phyloP scores from a whole-genome alignment of 2,888 invertebrate genomes.

The Ptychoptera albimana region DNA sequence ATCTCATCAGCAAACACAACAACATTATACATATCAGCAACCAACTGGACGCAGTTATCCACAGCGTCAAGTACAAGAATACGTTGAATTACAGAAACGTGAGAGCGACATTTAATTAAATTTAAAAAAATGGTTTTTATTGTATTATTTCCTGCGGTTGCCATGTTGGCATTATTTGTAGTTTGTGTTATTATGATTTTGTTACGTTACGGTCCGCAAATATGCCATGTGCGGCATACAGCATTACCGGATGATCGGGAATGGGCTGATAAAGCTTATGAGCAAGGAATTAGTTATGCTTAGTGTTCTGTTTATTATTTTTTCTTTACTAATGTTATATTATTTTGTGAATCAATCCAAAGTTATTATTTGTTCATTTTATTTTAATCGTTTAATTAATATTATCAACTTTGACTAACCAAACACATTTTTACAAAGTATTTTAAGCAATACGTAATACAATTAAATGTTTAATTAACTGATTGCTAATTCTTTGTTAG shows the following conservation, averaged over 20 bases:
- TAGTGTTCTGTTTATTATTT: slow-evolving; percentile 11
- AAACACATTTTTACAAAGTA: too few relatives aligned
- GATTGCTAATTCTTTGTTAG: too few relatives aligned
- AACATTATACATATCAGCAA: slow-evolving; percentile 9
- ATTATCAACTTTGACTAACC: too few relatives aligned
- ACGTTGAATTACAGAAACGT: slow-evolving; percentile 52
- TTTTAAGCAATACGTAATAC: too few relatives aligned
- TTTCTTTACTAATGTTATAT: background rate
- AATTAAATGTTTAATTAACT: too few relatives aligned
- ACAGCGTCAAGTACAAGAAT: slow-evolving; percentile 27
- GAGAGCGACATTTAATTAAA: slow-evolving; percentile 61
- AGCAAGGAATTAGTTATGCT: slow-evolving; percentile 28
- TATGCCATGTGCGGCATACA: slow-evolving; percentile 54
- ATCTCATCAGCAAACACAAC: slow-evolving; percentile 4
- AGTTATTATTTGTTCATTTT: too few relatives aligned
- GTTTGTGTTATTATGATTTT: slow-evolving; percentile 59
- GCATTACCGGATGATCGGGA: slow-evolving; percentile 46
- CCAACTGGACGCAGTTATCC: slow-evolving; percentile 8
- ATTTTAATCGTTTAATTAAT: too few relatives aligned
- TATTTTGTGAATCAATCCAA: background rate
- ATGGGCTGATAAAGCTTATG: slow-evolving; percentile 40
- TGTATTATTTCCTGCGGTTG: slow-evolving; percentile 61
- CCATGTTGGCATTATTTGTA: slow-evolving; percentile 55
- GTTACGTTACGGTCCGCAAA: slow-evolving; percentile 53
- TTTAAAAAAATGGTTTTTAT: slow-evolving; percentile 43